Conservation (phyloP, 2,888 invertebrate genomes). For the Panzeria rudis region DNA sequence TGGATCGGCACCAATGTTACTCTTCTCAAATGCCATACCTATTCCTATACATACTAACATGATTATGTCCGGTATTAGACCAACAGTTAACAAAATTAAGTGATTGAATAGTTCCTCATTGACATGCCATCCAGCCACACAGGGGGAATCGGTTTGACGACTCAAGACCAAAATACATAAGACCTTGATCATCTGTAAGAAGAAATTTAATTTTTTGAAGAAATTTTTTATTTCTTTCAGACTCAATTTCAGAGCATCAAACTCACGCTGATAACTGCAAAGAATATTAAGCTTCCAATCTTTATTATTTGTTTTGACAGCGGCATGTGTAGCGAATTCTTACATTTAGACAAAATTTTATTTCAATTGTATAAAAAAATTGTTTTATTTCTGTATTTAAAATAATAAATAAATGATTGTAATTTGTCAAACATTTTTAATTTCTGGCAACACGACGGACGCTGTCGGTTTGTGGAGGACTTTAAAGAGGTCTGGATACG, state of each 20-base stretch:
- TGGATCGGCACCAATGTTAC: constrained; percentile 72
- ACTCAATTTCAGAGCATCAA: not conserved
- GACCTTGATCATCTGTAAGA: constrained; percentile 45
- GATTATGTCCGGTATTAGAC: constrained; percentile 50
- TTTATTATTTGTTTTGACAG: constrained; percentile 25
- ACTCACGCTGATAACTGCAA: constrained; percentile 38
- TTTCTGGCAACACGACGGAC: not conserved
- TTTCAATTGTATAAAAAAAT: not conserved
- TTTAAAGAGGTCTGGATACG: not conserved
- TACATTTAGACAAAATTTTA: not conserved
- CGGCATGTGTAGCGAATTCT: constrained; percentile 24
- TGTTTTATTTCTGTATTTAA: constrained; percentile 2
- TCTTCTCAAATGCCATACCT: constrained; percentile 28
- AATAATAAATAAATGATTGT: not conserved
- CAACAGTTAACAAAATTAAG: constrained; percentile 25
- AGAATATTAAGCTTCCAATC: constrained; percentile 40
- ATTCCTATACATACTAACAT: constrained; percentile 42
- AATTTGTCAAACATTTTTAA: not conserved
- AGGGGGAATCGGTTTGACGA: constrained; percentile 30
- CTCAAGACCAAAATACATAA: constrained; percentile 40
- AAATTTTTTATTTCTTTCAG: not conserved
- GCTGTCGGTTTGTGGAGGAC: not conserved
- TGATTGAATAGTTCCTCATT: constrained; percentile 50
- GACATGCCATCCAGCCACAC: constrained; percentile 67
- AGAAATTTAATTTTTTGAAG: not conserved